These are phyloP conservation scores for Melitaea cinxia DNA, from an alignment of 1,140 invertebrate species.

Conservation along the genomic window DNA sequence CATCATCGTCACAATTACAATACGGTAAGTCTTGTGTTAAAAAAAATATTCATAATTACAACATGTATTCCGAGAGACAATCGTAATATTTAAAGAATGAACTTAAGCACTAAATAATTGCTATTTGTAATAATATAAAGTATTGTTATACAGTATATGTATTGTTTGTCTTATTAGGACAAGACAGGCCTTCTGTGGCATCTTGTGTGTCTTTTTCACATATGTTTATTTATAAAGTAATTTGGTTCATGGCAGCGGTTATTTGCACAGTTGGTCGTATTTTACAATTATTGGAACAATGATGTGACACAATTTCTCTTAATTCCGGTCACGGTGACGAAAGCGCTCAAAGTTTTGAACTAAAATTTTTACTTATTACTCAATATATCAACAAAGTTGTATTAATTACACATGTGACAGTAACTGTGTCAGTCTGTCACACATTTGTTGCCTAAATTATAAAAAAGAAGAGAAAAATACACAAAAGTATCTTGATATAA, in stretches of 20 bases:
- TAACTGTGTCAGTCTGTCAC: background rate
- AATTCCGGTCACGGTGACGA: slow-evolving; percentile 51
- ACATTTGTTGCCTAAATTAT: too few species aligned
- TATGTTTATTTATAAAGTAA: slow-evolving; percentile 55
- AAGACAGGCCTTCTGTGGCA: slow-evolving; percentile 21
- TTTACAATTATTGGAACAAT: slow-evolving; percentile 56
- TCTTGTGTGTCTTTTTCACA: slow-evolving; percentile 49
- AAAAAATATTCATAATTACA: too few species aligned
- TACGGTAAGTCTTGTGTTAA: too few species aligned
- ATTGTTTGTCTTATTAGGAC: slow-evolving; percentile 29
- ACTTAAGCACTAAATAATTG: slow-evolving; percentile 1
- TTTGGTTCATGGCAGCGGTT: slow-evolving; percentile 63
- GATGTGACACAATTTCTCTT: slow-evolving; percentile 59
- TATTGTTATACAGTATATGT: too few species aligned
- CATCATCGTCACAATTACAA: too few species aligned
- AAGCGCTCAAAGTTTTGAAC: slow-evolving; percentile 8
- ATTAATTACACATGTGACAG: background rate
- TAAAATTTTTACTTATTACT: slow-evolving; percentile 5
- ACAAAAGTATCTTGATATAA: too few species aligned
- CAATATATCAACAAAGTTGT: background rate
- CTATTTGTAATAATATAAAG: background rate
- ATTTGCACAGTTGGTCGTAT: slow-evolving; percentile 58
- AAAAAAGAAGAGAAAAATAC: too few species aligned
- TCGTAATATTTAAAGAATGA: background rate
- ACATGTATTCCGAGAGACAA: background rate